Base-by-base conservation (phyloP, 2,113 vertebrate genomes). In the Ophthalmolycus amberensis region DNA sequence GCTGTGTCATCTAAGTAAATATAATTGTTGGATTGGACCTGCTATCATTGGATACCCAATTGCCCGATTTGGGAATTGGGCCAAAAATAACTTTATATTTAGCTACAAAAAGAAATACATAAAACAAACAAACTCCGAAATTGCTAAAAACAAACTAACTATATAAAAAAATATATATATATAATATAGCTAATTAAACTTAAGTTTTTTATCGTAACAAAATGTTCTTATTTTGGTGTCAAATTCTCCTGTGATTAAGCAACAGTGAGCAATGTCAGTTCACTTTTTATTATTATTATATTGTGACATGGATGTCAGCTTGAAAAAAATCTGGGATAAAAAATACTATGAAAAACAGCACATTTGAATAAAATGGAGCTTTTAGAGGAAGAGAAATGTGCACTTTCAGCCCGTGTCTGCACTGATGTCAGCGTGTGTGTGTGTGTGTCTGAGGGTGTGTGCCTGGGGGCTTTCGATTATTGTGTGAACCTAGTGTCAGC, bases 401-500 rank as follows among this genome's bases (percentile, higher is more conserved):
- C 44, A 71, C 20, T 68, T 69, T 62, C 8, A 73, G 50, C 69
- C 16, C 27, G 8, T 29, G 56, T 18, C 48, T 27, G 40, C 46
- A 70, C 29, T 46, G 60, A 60, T 67, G 71, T 69, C 15, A 37
- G 70, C 1, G 5, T 56, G 27, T 67, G 15, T 48, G 29, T 75
- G 37, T 60, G 46, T 88, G 56, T 77, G n/a, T 81, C 4, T 16
- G 52, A 34, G 18, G 27, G 56, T 71, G 42, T 64, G 62, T 34
- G 42, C 44, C 81, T 63, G 9, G 80, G 79, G 79, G 79, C 70
- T 50, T 80, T 90, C 44, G 34, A 86, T 78, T 87, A 80, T 63
- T 80, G 80, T 81, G 71, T 86, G 83, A 85, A 80, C 72, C 70
- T 32, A 1, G 64, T 83, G 80, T 87, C 77, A 84, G 79, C 25